These are phyloP conservation scores for Drosophila affinis DNA, from an alignment of 2,888 invertebrate species.

Conservation along the genomic window DNA sequence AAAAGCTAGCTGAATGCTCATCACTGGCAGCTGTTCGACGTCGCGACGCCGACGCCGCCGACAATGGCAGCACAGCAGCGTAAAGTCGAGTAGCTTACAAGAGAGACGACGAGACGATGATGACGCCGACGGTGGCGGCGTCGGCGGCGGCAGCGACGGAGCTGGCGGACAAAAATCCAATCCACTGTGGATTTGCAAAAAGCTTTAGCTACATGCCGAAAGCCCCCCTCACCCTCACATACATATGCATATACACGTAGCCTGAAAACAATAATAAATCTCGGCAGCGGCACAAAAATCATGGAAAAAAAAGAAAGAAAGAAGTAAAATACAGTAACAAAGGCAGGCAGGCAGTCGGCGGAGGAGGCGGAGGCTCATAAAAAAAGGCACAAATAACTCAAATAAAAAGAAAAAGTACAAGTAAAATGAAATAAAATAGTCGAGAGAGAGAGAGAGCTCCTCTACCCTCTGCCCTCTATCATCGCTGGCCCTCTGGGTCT, in stretches of 20 bases:
- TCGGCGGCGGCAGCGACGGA: conserved; percentile 13
- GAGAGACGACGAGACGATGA: conserved; percentile 29
- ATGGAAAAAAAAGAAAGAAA: conserved; percentile 50
- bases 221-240: conserved; percentile 19
- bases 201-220: conserved; percentile 56
- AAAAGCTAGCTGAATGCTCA: conserved; percentile 16
- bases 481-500: not conserved
- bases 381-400: conserved; percentile 57
- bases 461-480: conserved; percentile 6
- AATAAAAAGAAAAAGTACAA: conserved; percentile 47
- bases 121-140: conserved; percentile 18
- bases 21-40: conserved; percentile 17
- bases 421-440: conserved; percentile 57
- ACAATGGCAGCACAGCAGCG: conserved; percentile 22
- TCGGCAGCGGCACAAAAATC: conserved; percentile 61
- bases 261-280: conserved; percentile 72
- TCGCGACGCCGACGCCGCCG: conserved; percentile 7
- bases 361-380: conserved; percentile 55
- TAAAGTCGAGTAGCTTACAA: conserved; percentile 53
- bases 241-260: conserved; percentile 10
- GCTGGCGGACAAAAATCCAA: conserved; percentile 57
- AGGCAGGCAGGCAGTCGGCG: conserved; percentile 46
- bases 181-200: conserved; percentile 63
- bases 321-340: conserved; percentile 56
- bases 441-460: conserved; percentile 32